Conservation (phyloP, 2,113 vertebrate genomes). For the Sporophila hypoxantha region DNA sequence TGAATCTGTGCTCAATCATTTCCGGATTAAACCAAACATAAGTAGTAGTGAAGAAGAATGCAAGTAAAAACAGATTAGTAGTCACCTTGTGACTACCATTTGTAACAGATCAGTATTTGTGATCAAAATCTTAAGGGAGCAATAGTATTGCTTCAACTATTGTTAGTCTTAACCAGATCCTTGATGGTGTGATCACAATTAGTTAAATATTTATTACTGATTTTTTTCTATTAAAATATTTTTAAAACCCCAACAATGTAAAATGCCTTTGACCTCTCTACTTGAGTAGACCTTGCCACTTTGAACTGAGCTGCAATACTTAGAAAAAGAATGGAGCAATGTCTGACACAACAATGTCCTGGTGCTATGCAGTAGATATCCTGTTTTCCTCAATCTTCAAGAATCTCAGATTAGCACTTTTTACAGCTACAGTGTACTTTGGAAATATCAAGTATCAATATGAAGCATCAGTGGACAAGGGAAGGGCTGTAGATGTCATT, state of each 20-base stretch:
- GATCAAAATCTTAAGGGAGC: neutral
- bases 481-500: neutral
- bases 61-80: neutral
- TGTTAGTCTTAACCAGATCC: neutral
- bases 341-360: neutral
- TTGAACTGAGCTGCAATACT: fast-evolving
- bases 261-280: neutral
- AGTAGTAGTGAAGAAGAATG: neutral
- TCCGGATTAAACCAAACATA: neutral
- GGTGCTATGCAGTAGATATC: neutral
- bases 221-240: neutral
- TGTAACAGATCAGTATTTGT: neutral
- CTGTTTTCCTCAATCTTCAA: neutral
- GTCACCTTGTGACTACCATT: neutral
- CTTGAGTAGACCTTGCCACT: neutral
- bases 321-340: neutral
- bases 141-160: neutral
- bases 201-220: neutral
- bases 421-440: neutral
- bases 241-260: fast-evolving
- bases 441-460: neutral
- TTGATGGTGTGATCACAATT: neutral
- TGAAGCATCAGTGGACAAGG: neutral
- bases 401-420: neutral
- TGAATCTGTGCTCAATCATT: neutral